phyloP scores from a whole-genome alignment of 2,888 invertebrate genomes.

The Morpho deidamia region DNA sequence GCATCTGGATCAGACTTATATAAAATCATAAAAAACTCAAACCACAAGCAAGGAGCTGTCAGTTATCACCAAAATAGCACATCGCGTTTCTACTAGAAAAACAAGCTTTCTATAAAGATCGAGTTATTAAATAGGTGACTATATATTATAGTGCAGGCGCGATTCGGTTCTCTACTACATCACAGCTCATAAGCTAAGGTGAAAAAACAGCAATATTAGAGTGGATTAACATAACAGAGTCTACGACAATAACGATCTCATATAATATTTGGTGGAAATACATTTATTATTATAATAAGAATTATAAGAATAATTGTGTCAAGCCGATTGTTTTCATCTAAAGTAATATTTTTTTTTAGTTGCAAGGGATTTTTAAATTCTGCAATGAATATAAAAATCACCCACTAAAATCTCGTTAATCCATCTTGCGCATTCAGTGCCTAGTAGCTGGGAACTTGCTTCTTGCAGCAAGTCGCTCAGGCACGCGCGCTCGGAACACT shows the following conservation, averaged over 20 bases:
- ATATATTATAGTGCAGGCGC: conserved; percentile 28
- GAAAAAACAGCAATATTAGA: conserved; percentile 43
- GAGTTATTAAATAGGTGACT: conserved; percentile 54
- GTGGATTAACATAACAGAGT: too few species aligned
- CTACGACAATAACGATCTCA: not conserved
- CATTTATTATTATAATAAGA: too few species aligned
- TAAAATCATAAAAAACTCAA: conserved; percentile 19
- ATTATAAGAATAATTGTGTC: too few species aligned
- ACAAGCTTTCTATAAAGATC: conserved; percentile 44
- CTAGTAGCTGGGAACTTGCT: conserved; percentile 72
- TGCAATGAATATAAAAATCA: conserved; percentile 63
- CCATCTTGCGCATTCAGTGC: conserved; percentile 55
- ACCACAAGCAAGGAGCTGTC: conserved; percentile 23
- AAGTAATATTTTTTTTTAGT: conserved; percentile 54
- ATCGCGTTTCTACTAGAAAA: conserved; percentile 27
- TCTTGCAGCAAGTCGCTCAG: conserved; percentile 71
- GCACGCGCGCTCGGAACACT: conserved; percentile 44
- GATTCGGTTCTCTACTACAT: conserved; percentile 35
- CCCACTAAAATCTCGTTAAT: conserved; percentile 64
- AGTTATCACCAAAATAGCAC: conserved; percentile 19
- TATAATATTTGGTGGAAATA: conserved; percentile 18
- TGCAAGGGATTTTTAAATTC: conserved; percentile 74
- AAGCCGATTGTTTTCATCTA: conserved; percentile 25
- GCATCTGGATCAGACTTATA: conserved; percentile 15
- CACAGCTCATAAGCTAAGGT: conserved; percentile 70